Conservation (phyloP, 2,797 vertebrate genomes). For the Merluccius polli region DNA sequence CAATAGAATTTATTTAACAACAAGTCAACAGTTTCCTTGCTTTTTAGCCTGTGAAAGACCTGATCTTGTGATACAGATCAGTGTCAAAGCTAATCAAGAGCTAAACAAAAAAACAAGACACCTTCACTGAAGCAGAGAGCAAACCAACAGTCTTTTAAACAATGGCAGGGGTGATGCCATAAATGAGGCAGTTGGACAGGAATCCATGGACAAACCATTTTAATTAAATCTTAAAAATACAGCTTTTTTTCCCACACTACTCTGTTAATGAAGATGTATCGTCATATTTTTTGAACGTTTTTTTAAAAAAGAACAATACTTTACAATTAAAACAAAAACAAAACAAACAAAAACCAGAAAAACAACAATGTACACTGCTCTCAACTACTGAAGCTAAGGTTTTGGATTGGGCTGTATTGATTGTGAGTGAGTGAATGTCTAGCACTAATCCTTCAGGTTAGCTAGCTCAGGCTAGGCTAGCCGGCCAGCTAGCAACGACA, state of each 20-base stretch:
- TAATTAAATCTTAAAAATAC: slow-evolving; percentile 72
- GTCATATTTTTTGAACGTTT: slow-evolving; percentile 26
- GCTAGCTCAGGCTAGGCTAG: slow-evolving; percentile 31
- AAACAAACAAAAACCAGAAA: slow-evolving; percentile 51
- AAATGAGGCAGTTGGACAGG: slow-evolving; percentile 42
- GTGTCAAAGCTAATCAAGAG: too few species aligned
- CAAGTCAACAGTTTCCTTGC: too few species aligned
- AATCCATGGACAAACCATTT: slow-evolving; percentile 54
- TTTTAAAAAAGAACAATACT: slow-evolving; percentile 66
- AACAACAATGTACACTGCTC: slow-evolving; percentile 48
- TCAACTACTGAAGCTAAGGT: slow-evolving; percentile 49
- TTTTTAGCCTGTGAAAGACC: too few species aligned
- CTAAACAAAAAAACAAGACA: background rate
- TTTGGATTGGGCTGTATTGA: slow-evolving; percentile 47
- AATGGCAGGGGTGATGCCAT: background rate
- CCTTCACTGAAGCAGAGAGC: background rate
- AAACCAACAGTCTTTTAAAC: background rate
- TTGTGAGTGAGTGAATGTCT: slow-evolving; percentile 57
- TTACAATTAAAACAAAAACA: slow-evolving; percentile 63
- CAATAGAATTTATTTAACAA: background rate
- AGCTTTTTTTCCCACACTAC: slow-evolving; percentile 42
- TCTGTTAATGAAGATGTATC: slow-evolving; percentile 32
- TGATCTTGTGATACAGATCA: too few species aligned
- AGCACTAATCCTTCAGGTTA: slow-evolving; percentile 42
- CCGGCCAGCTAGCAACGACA: slow-evolving; percentile 36